A percentile compares a stretch with the other conserved stretches of the same genome.
These are phyloP conservation scores for Andrena minutula DNA, from an alignment of 2,888 invertebrate species.

Conservation along the genomic window DNA sequence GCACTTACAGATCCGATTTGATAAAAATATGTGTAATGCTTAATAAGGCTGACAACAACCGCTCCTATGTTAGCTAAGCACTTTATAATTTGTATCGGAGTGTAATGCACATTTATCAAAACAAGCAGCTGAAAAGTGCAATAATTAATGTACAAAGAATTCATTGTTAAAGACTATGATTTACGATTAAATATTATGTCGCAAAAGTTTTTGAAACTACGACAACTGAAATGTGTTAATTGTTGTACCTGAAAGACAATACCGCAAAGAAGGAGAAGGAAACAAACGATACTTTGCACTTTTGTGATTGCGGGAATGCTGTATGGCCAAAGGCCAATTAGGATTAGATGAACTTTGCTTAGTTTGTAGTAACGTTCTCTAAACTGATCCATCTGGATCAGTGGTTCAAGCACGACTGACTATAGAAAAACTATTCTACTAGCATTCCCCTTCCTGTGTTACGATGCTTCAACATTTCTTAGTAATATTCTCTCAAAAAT, in stretches of 20 bases:
- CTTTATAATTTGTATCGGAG: neutral
- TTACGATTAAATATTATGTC: neutral
- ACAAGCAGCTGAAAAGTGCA: neutral
- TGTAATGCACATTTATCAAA: neutral
- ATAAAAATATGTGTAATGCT: neutral
- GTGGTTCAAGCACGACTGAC: neutral
- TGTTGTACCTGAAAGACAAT: neutral
- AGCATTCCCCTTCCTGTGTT: neutral
- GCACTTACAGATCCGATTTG: neutral
- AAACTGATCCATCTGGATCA: constrained; percentile 8
- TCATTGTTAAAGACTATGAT: neutral
- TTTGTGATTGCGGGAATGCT: neutral
- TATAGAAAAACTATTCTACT: neutral
- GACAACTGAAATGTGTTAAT: neutral
- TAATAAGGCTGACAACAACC: neutral
- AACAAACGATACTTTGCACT: neutral
- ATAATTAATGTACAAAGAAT: neutral
- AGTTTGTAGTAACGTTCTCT: neutral
- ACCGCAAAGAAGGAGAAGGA: neutral
- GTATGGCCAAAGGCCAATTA: constrained; percentile 30
- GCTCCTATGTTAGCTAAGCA: neutral
- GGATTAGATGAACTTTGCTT: neutral
- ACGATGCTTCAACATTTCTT: too few relatives aligned
- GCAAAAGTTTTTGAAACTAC: neutral
- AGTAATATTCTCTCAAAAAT: neutral